Evolutionary conservation across 2,888 invertebrate species (phyloP).

Genomic region (Blera fallax): DNA sequence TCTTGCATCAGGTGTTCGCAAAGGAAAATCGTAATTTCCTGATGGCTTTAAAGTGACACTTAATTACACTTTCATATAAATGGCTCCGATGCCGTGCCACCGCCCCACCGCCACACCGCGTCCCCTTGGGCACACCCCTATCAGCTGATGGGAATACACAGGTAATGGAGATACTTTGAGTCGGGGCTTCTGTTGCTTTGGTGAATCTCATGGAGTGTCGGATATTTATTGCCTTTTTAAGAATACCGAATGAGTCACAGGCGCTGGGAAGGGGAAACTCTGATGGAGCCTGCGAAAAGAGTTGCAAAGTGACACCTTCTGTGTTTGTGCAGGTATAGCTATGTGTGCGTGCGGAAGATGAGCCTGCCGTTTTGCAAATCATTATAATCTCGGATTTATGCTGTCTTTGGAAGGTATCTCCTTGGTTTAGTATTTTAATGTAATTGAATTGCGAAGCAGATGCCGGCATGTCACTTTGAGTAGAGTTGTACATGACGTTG

Average conservation of each 20-base stretch:
- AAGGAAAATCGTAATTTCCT: conserved; percentile 74
- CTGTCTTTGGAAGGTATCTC: conserved; percentile 14
- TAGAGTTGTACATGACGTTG: neutral
- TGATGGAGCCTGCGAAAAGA: neutral
- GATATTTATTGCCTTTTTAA: conserved; percentile 61
- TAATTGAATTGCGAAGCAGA: conserved; percentile 52
- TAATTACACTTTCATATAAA: conserved; percentile 74
- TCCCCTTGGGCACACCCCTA: neutral
- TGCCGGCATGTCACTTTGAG: conserved; percentile 1
- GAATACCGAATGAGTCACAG: conserved; percentile 24
- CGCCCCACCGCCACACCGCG: neutral
- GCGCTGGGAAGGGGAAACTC: neutral
- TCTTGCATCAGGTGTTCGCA: conserved; percentile 73
- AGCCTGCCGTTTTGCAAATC: conserved; percentile 40
- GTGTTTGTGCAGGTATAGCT: neutral
- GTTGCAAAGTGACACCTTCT: conserved; percentile 17
- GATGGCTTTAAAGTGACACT: conserved; percentile 75
- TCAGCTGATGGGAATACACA: conserved; percentile 29
- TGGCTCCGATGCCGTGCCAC: conserved; percentile 48
- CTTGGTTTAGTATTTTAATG: conserved; percentile 32
- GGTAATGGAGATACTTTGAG: conserved; percentile 47
- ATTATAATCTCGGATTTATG: conserved; percentile 58
- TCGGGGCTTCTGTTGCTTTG: conserved; percentile 26
- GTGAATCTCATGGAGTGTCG: conserved; percentile 36
- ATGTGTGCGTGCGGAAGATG: conserved; percentile 1